Evolutionary conservation across 2,797 vertebrate genomes (phyloP), one percentile per base, ranked within the genome.

Genomic region (Pteropus rufus): DNA sequence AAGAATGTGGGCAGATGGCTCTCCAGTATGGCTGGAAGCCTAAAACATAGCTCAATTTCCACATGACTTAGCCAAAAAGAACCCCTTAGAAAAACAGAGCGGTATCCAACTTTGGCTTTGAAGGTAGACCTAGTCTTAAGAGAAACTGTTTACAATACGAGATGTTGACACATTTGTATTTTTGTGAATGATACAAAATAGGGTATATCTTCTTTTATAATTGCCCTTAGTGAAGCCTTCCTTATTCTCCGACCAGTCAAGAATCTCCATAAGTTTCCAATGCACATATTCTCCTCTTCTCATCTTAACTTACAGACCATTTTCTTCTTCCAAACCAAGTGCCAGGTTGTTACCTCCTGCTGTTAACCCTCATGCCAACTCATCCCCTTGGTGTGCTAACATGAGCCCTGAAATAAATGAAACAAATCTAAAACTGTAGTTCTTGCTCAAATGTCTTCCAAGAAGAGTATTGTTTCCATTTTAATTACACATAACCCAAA

Each of bases 311-410:
- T 77, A 54, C 44, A 88, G 72, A 70, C 4, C 36, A 69, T 21
- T 65, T 84, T 87, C 83, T 89, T 89, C 77, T 95, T 95, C 67
- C 72, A 94, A 86, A 73, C 44, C 72, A 34, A 83, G 69, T 39
- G 62, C 82, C 67, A 24, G 49, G 67, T n/a, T 88, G 58, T 70
- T n/a, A 10, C 39, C 19, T 92, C 31, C 46, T 36, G 34, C 58
- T 70, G 12, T 73, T 76, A 84, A 64, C 23, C 62, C 39, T 10
- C 31, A 23, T 12, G 44, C 67, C 52, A 44, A 44, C 34, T 2
- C 41, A 36, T 26, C 36, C 41, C 60, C 10, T 36, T 49, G 19
- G 41, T 67, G 73, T 75, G 79, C 41, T 75, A 54, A 29, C n/a
- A 15, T 9, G 14, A 58, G 73, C 49, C 67, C 64, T 70, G 19